Base-by-base conservation (phyloP, 92 coral and sea anemone species). In the Parazoanthus atlanticus region DNA sequence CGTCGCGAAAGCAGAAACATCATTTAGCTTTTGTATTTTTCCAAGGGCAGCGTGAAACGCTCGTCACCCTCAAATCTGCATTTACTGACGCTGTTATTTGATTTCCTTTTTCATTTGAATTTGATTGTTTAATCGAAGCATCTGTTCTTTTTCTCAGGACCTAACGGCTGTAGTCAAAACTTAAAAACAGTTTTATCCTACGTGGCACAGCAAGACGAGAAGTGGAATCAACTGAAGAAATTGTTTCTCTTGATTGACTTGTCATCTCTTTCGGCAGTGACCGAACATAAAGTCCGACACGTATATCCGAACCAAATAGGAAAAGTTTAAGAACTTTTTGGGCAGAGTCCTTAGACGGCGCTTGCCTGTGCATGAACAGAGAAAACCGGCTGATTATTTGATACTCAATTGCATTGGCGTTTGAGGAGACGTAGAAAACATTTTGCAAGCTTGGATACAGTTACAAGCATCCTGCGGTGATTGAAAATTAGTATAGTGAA, bases 121-220 rank as follows among this genome's bases (percentile, higher is more conserved):
- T 41, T 33, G 28, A 30, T 28, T 41, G 23, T 84, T 84, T 84
- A 43, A 70, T 70, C 19, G 30, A 32, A 71, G 72, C 65, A 41
- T 84, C 66, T 70, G 84, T 52, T 84, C 78, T 71, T 84, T 67
- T 84, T 84, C 78, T 28, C 87, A 69, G 78, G 66, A 8, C 40
- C 34, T 43, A 7, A 34, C 43, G 13, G 0, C 17, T 4, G 16
- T 15, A 36, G 38, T 9, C 17, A 34, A 82, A 66, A 28, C 56
- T 21, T 80, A 80, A 41, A 30, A 84, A 19, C 87, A 46, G 34
- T 36, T 43, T 43, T 30, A 33, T 31, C 46, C 31, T 11, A 30
- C 40, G 41, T 23, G 25, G 29, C 28, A 10, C 86, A 82, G 25
- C 34, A 28, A 65, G 76, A 66, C 29, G 30, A 36, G 69, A 13